Percentiles rank a stretch among this genome's conserved stretches.
Evolutionary conservation across 2,888 invertebrate species (phyloP).

Genomic region (Aphodius sticticus): DNA sequence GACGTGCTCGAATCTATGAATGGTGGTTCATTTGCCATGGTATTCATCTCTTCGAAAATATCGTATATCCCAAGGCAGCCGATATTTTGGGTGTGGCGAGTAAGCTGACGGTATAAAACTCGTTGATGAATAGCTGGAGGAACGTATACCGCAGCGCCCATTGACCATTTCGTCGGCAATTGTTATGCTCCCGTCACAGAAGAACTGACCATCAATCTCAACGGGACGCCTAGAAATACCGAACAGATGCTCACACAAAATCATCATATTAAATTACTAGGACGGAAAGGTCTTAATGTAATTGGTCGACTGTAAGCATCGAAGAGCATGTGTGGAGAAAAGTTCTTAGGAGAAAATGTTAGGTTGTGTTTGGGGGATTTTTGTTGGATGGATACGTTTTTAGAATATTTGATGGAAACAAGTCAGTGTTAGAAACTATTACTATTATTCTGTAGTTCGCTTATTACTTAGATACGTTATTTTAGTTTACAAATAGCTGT

Average conservation of each 20-base stretch:
- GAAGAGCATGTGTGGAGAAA: not conserved
- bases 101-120: conserved; percentile 14
- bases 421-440: not conserved
- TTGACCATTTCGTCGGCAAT: conserved; percentile 21
- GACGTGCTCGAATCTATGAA: not conserved
- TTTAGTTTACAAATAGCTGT: too few species aligned
- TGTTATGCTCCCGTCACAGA: conserved; percentile 9
- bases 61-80: conserved; percentile 15
- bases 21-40: not conserved
- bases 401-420: not conserved
- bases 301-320: not conserved
- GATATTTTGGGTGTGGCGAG: not conserved
- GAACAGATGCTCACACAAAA: not conserved
- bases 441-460: too few species aligned
- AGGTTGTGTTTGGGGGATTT: not conserved
- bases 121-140: conserved; percentile 9
- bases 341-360: not conserved
- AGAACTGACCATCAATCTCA: not conserved
- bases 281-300: not conserved
- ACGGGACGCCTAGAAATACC: conserved; percentile 17
- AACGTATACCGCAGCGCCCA: conserved; percentile 15
- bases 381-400: not conserved
- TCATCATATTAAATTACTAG: not conserved
- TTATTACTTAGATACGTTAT: too few species aligned
- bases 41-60: conserved; percentile 10